Base-by-base conservation (phyloP, 1,140 invertebrate genomes). In the Kradibia gibbosae region DNA sequence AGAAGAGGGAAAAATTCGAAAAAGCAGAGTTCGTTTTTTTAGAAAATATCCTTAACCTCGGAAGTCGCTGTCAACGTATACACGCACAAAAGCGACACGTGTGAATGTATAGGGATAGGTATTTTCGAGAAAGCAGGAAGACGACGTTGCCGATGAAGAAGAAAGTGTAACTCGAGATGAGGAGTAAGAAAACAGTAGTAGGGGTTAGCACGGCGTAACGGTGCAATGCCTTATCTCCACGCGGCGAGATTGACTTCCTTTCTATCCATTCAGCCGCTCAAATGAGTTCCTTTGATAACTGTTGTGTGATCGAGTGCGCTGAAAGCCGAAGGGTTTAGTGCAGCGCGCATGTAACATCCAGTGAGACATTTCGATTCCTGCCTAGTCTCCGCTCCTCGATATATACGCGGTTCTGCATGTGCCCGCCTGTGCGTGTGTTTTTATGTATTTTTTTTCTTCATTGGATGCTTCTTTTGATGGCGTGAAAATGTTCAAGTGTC, bases 241-340 rank as follows among this genome's bases (percentile, higher is more conserved):
- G 87, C 85, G 86, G 86, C 87, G 88, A 91, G 90, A 91, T 91
- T 91, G 90, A 91, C 90, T 91, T 91, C 90, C 90, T 91, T 91
- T 91, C 89, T 89, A 90, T 87, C 90, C 88, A 91, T 91, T 91
- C 90, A 91, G 84, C 88, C 89, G 90, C 88, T 91, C 90, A 91
- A 91, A 91, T 91, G 90, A 91, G 90, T 91, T 91, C 90, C 90
- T 91, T 91, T 91, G 90, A 91, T 91, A 91, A 91, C 89, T 91
- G 90, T 90, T 91, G 90, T 91, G 90, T 90, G 90, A 91, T 91
- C 89, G 89, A 90, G 90, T 90, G 89, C 89, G 87, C 88, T 90
- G 90, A 90, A 91, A 91, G 89, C 89, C 89, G 89, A 90, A 91
- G 90, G 89, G 89, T 88, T 90, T 87, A 86, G 84, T 81, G 83